Conservation (phyloP, 2,113 vertebrate genomes). For the Gracilinanus agilis region DNA sequence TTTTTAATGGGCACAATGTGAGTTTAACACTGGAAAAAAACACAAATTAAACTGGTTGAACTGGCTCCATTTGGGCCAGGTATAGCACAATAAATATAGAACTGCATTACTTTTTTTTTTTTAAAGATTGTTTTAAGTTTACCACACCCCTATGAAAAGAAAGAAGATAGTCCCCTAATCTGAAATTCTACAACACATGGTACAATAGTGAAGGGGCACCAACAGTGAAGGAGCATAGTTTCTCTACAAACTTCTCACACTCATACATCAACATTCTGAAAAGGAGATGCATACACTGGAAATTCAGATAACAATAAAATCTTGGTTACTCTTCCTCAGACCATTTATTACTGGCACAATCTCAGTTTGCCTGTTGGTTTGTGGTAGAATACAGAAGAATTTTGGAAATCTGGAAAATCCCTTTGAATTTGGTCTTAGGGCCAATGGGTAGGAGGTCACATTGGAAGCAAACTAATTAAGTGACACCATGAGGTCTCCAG, state of each 20-base stretch:
- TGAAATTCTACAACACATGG: constrained; percentile 80
- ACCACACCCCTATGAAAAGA: constrained; percentile 82
- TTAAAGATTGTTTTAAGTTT: constrained; percentile 82
- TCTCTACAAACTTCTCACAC: constrained; percentile 70
- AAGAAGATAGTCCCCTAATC: constrained; percentile 79
- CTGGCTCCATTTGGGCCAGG: constrained; percentile 82
- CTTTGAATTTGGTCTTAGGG: constrained; percentile 61
- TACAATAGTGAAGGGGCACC: constrained; percentile 73
- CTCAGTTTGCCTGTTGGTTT: constrained; percentile 70
- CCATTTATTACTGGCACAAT: constrained; percentile 69
- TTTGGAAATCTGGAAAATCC: constrained; percentile 51
- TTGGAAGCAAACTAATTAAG: constrained; percentile 69
- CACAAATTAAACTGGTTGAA: constrained; percentile 84
- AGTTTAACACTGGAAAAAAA: constrained; percentile 87
- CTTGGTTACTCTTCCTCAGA: constrained; percentile 65
- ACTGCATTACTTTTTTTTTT: constrained; percentile 81
- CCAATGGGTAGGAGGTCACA: constrained; percentile 46
- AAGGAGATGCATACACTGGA: constrained; percentile 75
- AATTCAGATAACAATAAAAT: constrained; percentile 76
- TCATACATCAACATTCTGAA: constrained; percentile 74
- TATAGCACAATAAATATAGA: constrained; percentile 89
- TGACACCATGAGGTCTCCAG: constrained; percentile 76
- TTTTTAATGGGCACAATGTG: constrained; percentile 77
- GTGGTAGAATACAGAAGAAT: constrained; percentile 65
- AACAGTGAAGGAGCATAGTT: constrained; percentile 66